Base-by-base conservation (phyloP, 2,888 invertebrate species). In the Eurytoma adleriae region DNA sequence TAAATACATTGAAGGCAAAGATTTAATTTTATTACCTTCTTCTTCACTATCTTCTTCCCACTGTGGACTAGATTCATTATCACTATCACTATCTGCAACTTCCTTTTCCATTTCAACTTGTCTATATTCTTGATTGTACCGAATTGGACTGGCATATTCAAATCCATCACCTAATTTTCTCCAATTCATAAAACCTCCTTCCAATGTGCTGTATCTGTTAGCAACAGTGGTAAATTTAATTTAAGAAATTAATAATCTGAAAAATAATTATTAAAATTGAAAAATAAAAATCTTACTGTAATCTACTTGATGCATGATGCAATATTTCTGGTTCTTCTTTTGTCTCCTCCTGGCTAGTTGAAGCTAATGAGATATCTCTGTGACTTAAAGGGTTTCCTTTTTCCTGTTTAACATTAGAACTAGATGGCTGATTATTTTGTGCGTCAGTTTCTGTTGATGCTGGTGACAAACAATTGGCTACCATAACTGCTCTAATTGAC, bases 401-500 rank as follows among this genome's bases (percentile, higher is more conserved):
- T 75, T 88, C 86, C 75, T 88, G 86, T 71, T 87, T 87, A 2
- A 77, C 27, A 82, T 85, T 86, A 10, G 88, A 86, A 66, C 85
- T 87, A 54, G 88, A 88, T 20, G 86, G 86, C 79, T 87, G 85
- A 82, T 83, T 86, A 52, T 87, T 86, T 79, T 84, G 86, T 80
- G 85, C 84, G 82, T 87, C 88, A n/a, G 85, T 83, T 84, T 90
- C 89, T 7, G 85, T 84, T 40, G 86, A 84, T 18, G 88, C 87
- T 10, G 90, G 91, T 48, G 92, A 91, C 72, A 93, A 88, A 88
- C 95, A 95, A 88, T 95, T 94, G 0, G 96, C 96, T 66, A 96
- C 93, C 93, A 96, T 94, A 56, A 96, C 93, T 7, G 95, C 94
- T 68, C 96, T 92, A 61, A 96, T 94, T 0, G 96, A 95, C 85